These are phyloP conservation scores for Metopolophium dirhodum DNA, from an alignment of 1,140 invertebrate genomes.

Conservation along the genomic window DNA sequence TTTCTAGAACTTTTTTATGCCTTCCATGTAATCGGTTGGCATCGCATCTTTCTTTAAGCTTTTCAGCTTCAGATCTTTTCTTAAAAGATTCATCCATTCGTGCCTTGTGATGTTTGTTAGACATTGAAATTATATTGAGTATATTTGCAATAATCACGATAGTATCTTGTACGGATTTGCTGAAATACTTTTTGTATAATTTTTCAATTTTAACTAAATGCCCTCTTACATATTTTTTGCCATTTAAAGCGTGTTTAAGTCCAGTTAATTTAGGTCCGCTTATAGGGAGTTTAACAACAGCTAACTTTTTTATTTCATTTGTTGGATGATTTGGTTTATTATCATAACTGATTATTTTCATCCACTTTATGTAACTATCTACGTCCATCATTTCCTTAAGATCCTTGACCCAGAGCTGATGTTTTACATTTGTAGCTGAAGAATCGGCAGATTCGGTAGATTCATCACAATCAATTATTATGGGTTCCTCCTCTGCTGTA, in stretches of 20 bases:
- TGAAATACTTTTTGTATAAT: slow-evolving; percentile 21
- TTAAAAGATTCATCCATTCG: slow-evolving; percentile 47
- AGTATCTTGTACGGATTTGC: slow-evolving; percentile 8
- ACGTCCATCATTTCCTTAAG: background rate
- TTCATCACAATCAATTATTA: background rate
- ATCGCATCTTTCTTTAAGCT: slow-evolving; percentile 30
- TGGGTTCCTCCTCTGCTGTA: background rate
- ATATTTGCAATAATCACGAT: slow-evolving; percentile 47
- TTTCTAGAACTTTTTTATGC: slow-evolving; percentile 27
- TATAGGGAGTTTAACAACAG: background rate
- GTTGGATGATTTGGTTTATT: background rate
- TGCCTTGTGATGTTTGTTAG: slow-evolving; percentile 26
- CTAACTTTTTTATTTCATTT: background rate
- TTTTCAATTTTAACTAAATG: background rate
- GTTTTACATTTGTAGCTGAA: background rate
- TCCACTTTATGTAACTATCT: too few relatives aligned
- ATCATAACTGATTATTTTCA: too few relatives aligned
- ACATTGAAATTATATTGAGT: slow-evolving; percentile 33
- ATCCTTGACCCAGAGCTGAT: background rate
- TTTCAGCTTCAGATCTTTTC: slow-evolving; percentile 44
- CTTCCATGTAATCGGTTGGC: background rate
- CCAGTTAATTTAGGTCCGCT: too few relatives aligned
- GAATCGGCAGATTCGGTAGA: background rate
- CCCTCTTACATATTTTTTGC: background rate
- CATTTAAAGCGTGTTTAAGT: too few relatives aligned